phyloP scores from a whole-genome alignment of 1,140 invertebrate genomes.

The Apolygus lucorum region DNA sequence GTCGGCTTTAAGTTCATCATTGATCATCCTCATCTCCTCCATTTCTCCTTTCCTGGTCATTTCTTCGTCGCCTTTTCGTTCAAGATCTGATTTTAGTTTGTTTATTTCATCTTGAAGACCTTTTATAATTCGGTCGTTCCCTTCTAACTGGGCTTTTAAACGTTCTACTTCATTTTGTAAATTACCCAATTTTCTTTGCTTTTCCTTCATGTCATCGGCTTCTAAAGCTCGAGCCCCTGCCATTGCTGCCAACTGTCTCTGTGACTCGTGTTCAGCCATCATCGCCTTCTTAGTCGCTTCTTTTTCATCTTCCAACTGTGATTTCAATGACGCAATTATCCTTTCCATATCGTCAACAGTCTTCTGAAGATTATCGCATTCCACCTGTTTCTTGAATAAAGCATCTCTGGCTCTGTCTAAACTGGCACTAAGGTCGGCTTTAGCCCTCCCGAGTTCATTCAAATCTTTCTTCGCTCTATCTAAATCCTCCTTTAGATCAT shows the following conservation, averaged over 20 bases:
- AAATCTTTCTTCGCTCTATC: not conserved
- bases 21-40: not conserved
- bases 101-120: not conserved
- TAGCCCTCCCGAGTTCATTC: not conserved
- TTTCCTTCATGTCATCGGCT: not conserved
- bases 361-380: slow-evolving; percentile 4
- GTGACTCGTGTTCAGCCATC: not conserved
- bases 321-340: not conserved
- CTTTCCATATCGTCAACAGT: not conserved
- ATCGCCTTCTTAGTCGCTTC: not conserved
- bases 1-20: not conserved
- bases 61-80: not conserved
- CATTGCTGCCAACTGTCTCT: not conserved
- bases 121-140: slow-evolving; percentile 1
- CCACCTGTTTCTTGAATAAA: not conserved
- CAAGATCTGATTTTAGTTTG: slow-evolving; percentile 3
- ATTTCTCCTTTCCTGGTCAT: not conserved
- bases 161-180: not conserved
- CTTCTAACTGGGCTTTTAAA: slow-evolving; percentile 4
- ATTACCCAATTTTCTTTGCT: not conserved
- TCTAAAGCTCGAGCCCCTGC: not conserved
- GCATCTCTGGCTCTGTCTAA: not conserved
- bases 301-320: not conserved
- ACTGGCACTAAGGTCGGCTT: not conserved
- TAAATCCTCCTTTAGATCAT: not conserved